Evolutionary conservation across 2,797 vertebrate genomes (phyloP).

Genomic region (Scarus forsteni): DNA sequence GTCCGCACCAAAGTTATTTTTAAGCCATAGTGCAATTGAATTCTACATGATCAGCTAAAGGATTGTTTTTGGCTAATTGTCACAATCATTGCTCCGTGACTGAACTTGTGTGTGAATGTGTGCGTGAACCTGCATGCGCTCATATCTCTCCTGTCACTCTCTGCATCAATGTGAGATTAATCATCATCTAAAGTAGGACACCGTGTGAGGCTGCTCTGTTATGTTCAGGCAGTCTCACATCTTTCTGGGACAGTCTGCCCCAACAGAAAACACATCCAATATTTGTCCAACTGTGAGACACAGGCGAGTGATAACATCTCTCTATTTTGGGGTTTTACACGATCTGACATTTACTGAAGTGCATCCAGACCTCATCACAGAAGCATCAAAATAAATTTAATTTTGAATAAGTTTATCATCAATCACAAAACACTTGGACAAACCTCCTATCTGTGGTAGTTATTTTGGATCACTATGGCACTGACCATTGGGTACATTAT

Average conservation of each 20-base stretch:
- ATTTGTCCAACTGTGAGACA: constrained; percentile 34
- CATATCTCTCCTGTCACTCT: constrained; percentile 7
- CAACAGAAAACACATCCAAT: constrained; percentile 30
- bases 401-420: no score
- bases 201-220: constrained; percentile 21
- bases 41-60: no score
- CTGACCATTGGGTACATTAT: no score
- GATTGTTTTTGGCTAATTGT: no score
- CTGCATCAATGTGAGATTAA: constrained; percentile 29
- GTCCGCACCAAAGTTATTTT: no score
- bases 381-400: no score
- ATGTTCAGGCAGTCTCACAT: neutral
- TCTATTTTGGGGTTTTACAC: constrained; percentile 45
- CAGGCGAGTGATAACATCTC: constrained; percentile 20
- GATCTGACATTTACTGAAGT: constrained; percentile 5
- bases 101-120: no score
- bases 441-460: no score
- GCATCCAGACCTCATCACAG: constrained; percentile 1
- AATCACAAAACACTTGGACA: no score
- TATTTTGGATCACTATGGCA: no score
- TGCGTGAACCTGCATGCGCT: neutral
- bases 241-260: constrained; percentile 33
- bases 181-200: constrained; percentile 45
- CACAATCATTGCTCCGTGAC: no score
- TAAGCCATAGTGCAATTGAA: no score